A percentile compares a stretch with the other conserved stretches of the same genome.
Conservation (phyloP, 1,140 invertebrate species). For the Rhopalosiphum padi region DNA sequence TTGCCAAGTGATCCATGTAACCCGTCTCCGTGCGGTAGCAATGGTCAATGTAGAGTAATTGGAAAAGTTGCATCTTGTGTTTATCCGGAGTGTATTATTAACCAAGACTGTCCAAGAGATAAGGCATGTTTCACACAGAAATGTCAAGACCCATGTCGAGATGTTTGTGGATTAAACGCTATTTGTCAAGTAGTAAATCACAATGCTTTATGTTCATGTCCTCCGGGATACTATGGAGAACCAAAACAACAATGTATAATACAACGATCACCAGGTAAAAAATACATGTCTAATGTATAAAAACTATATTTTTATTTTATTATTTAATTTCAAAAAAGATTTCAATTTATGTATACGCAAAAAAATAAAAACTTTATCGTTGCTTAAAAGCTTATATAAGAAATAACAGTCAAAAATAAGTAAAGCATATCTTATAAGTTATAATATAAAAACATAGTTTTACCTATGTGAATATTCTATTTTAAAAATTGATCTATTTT, state of each 20-base stretch:
- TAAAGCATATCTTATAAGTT: no score
- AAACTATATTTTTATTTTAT: no score
- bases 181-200: conserved; percentile 84
- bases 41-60: conserved; percentile 79
- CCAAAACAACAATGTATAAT: conserved; percentile 76
- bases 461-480: no score
- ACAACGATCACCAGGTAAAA: conserved; percentile 59
- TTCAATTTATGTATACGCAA: no score
- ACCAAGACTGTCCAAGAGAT: conserved; percentile 81
- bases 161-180: conserved; percentile 84
- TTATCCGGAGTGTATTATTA: conserved; percentile 86
- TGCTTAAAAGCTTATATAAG: no score
- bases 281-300: conserved; percentile 1
- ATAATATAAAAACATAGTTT: no score
- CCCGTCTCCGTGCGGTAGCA: conserved; percentile 79
- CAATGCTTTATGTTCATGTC: conserved; percentile 80
- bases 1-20: conserved; percentile 73
- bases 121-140: conserved; percentile 81
- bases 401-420: no score
- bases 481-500: no score
- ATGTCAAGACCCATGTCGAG: conserved; percentile 81
- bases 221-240: conserved; percentile 80
- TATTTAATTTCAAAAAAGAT: no score
- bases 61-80: conserved; percentile 75
- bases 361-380: no score